Conservation (phyloP, 2,888 invertebrate genomes). For the Margaritifera margaritifera region DNA sequence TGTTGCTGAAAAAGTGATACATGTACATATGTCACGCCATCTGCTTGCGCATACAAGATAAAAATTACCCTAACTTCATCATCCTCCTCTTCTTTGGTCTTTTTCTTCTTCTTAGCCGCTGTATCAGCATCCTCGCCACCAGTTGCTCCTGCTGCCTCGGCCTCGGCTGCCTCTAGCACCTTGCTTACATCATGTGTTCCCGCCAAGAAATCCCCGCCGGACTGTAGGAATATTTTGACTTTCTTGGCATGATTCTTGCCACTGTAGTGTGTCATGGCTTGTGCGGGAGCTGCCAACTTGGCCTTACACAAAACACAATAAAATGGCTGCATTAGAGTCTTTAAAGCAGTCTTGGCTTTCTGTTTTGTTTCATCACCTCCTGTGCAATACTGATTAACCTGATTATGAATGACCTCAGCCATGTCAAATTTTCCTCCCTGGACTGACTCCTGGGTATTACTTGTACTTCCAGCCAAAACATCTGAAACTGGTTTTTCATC, state of each 20-base stretch:
- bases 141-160: conserved; percentile 6
- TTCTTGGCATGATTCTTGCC: conserved; percentile 77
- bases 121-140: conserved; percentile 1
- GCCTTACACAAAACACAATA: conserved; percentile 78
- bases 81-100: too few relatives aligned
- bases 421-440: conserved; percentile 32
- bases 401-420: conserved; percentile 27
- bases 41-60: too few relatives aligned
- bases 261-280: conserved; percentile 79
- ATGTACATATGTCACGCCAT: too few relatives aligned
- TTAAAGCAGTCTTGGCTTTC: conserved; percentile 32
- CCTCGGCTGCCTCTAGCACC: conserved; percentile 20
- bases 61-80: too few relatives aligned
- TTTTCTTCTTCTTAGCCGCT: too few relatives aligned
- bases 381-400: conserved; percentile 27
- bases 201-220: conserved; percentile 15
- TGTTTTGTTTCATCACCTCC: conserved; percentile 26
- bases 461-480: too few relatives aligned
- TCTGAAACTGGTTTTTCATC: conserved; percentile 9
- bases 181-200: conserved; percentile 13
- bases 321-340: conserved; percentile 41
- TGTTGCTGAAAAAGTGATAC: too few relatives aligned
- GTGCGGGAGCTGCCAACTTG: conserved; percentile 77
- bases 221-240: conserved; percentile 39
- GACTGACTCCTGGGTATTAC: too few relatives aligned